phyloP scores from a whole-genome alignment of 2,888 invertebrate species.

The Atethmia centrago region DNA sequence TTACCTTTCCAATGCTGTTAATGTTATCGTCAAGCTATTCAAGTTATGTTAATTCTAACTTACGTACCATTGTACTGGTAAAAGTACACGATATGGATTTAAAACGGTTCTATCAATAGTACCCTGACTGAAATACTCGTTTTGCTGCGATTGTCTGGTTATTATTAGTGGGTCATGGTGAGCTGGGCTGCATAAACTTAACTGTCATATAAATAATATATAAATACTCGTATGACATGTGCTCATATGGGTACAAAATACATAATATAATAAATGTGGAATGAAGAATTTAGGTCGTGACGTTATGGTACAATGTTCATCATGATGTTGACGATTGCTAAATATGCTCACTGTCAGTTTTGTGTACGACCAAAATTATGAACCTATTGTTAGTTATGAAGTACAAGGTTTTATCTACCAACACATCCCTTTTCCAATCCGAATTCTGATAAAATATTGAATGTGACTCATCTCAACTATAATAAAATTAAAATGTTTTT shows the following conservation, averaged over 20 bases:
- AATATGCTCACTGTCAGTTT: conserved; percentile 50
- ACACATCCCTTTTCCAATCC: conserved; percentile 45
- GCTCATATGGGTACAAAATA: conserved; percentile 39
- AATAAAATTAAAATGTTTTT: neutral
- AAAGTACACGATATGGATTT: conserved; percentile 64
- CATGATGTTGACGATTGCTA: conserved; percentile 54
- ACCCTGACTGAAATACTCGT: conserved; percentile 66
- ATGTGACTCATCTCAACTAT: conserved; percentile 7
- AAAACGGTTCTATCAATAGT: conserved; percentile 56
- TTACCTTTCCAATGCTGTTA: conserved; percentile 49
- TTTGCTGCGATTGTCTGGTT: conserved; percentile 61
- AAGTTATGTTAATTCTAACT: conserved; percentile 65
- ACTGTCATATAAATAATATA: conserved; percentile 37
- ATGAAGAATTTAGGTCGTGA: conserved; percentile 60
- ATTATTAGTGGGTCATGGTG: conserved; percentile 72
- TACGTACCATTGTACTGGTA: conserved; percentile 55
- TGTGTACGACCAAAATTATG: conserved; percentile 54
- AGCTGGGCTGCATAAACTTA: conserved; percentile 65
- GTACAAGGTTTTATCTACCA: conserved; percentile 48
- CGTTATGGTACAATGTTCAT: conserved; percentile 50
- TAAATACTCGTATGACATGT: neutral
- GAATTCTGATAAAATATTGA: conserved; percentile 22
- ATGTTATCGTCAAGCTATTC: conserved; percentile 59
- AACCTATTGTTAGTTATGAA: conserved; percentile 48
- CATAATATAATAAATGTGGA: conserved; percentile 43